phyloP scores from a whole-genome alignment of 2,113 vertebrate species.

The Rostratula benghalensis region DNA sequence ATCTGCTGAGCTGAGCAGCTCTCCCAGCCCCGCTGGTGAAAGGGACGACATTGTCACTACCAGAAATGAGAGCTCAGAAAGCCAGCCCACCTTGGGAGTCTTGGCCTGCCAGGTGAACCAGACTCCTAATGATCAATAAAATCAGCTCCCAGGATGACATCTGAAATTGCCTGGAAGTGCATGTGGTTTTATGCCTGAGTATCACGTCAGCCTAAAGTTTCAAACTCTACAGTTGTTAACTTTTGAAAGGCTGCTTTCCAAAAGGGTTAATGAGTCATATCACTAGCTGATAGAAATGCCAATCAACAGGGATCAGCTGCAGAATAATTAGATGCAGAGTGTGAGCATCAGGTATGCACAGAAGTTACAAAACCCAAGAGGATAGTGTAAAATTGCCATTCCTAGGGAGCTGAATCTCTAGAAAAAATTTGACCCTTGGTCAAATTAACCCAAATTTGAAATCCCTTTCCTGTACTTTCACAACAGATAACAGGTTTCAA shows the following conservation, averaged over 20 bases:
- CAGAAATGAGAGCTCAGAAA: not conserved
- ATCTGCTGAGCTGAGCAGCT: not conserved
- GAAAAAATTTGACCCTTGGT: not conserved
- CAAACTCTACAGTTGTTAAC: not conserved
- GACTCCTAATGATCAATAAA: not conserved
- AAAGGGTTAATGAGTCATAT: conserved; percentile 44
- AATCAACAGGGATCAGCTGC: conserved; percentile 42
- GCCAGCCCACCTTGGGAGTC: not conserved
- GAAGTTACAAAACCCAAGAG: conserved; percentile 15
- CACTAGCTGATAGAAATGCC: conserved; percentile 14
- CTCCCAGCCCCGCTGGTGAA: not conserved
- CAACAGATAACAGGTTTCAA: not conserved
- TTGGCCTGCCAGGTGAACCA: not conserved
- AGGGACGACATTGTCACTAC: not conserved
- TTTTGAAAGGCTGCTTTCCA: conserved; percentile 24
- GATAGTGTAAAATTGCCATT: not conserved
- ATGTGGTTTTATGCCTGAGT: not conserved
- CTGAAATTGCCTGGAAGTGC: not conserved
- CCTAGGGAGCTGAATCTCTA: not conserved
- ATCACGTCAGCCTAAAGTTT: not conserved
- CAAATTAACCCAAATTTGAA: not conserved
- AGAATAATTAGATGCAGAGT: conserved; percentile 48
- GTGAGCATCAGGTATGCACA: conserved; percentile 37
- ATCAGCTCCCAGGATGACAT: not conserved
- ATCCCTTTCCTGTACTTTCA: not conserved